These are phyloP conservation scores for Nyleta sp. DNA, from an alignment of 2,888 invertebrate genomes.

Conservation along the genomic window DNA sequence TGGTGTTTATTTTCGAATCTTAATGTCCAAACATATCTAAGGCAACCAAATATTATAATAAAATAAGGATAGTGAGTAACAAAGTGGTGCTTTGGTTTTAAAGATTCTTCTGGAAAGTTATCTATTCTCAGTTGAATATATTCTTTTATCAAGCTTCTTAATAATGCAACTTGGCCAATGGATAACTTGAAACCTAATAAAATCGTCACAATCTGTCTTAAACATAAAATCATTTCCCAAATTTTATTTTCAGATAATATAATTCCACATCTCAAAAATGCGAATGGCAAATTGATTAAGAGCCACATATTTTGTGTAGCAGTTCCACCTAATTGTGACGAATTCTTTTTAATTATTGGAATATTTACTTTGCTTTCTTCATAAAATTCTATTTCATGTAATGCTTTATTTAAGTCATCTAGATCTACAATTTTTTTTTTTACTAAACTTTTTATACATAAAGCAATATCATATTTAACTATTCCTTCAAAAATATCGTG, in stretches of 20 bases:
- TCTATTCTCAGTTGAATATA: constrained; percentile 23
- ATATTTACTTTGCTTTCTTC: constrained; percentile 9
- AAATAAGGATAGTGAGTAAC: constrained; percentile 8
- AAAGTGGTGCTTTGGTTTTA: constrained; percentile 27
- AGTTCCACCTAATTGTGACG: constrained; percentile 1
- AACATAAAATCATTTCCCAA: constrained; percentile 26
- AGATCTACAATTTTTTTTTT: constrained; percentile 17
- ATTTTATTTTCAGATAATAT: constrained; percentile 17
- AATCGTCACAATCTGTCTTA: constrained; percentile 7
- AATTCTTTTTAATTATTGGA: constrained; percentile 20
- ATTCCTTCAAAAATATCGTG: constrained; percentile 69
- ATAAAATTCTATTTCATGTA: constrained; percentile 22
- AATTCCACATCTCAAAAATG: constrained; percentile 1
- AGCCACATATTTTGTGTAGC: constrained; percentile 25
- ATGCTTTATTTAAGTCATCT: constrained; percentile 6
- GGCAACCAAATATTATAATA: constrained; percentile 8
- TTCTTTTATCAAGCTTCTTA: constrained; percentile 14
- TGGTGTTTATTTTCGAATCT: constrained; percentile 18
- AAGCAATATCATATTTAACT: constrained; percentile 62
- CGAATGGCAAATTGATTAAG: constrained; percentile 23
- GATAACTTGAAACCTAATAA: constrained; percentile 13
- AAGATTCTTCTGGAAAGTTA: neutral
- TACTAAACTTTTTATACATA: constrained; percentile 62
- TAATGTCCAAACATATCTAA: constrained; percentile 16
- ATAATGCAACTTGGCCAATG: constrained; percentile 23